Evolutionary conservation across 2,113 vertebrate genomes (phyloP).

Genomic region (Myocastor coypus): DNA sequence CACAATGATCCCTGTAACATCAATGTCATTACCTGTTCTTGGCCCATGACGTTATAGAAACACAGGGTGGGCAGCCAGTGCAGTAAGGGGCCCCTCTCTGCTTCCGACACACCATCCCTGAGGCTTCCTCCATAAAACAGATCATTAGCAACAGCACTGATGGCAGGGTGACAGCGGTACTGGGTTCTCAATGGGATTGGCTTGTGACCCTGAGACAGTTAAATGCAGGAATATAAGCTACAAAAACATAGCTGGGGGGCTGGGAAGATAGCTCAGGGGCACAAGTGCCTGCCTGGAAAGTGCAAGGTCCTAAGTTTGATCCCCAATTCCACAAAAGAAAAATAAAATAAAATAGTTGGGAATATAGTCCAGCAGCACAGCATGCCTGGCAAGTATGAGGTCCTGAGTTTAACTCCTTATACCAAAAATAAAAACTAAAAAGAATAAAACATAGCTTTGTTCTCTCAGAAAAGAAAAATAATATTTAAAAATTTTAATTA

Average conservation of each 20-base stretch:
- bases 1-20: background rate
- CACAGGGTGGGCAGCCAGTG: slow-evolving; percentile 90
- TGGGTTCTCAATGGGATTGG: slow-evolving; percentile 86
- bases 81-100: slow-evolving; percentile 84
- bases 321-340: too few species aligned
- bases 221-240: background rate
- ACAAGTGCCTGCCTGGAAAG: background rate
- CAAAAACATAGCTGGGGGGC: background rate
- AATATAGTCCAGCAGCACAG: too few species aligned
- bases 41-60: slow-evolving; percentile 87
- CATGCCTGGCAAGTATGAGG: too few species aligned
- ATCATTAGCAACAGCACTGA: slow-evolving; percentile 87
- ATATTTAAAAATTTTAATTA: background rate
- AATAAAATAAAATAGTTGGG: too few species aligned
- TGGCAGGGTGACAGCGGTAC: slow-evolving; percentile 90
- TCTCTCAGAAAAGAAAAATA: background rate
- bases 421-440: too few species aligned
- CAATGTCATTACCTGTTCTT: slow-evolving; percentile 84
- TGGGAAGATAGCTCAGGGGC: too few species aligned
- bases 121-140: slow-evolving; percentile 88
- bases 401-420: too few species aligned
- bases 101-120: slow-evolving; percentile 83
- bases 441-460: background rate
- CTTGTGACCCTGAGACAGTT: slow-evolving; percentile 84
- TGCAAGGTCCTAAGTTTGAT: too few species aligned